Evolutionary conservation across 2,113 vertebrate genomes (phyloP).

Genomic region (Hepsetus odoe): DNA sequence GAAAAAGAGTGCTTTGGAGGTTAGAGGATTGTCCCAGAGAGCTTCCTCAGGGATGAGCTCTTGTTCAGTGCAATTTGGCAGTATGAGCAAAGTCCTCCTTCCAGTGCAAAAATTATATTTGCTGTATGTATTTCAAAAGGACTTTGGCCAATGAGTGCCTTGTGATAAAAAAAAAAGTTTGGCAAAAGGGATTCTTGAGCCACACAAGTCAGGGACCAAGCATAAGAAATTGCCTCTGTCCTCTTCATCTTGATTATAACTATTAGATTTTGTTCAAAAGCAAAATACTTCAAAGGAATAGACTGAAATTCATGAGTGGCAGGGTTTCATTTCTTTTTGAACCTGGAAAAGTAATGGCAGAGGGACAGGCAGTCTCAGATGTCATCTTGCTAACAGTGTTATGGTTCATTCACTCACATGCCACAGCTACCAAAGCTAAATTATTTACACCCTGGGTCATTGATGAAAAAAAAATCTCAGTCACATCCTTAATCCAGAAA

Average conservation of each 20-base stretch:
- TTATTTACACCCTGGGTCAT: too few species aligned
- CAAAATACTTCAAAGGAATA: conserved; percentile 73
- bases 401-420: too few species aligned
- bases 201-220: conserved; percentile 55
- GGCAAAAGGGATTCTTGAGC: conserved; percentile 24
- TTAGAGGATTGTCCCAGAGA: not conserved
- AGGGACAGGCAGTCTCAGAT: conserved; percentile 63
- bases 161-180: not conserved
- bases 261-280: conserved; percentile 79
- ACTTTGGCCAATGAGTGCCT: conserved; percentile 14
- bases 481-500: too few species aligned
- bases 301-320: conserved; percentile 70
- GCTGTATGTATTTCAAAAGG: conserved; percentile 62
- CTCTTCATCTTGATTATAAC: conserved; percentile 74
- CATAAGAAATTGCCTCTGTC: conserved; percentile 67
- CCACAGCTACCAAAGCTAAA: too few species aligned
- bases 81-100: conserved; percentile 53
- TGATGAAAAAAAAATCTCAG: too few species aligned
- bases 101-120: conserved; percentile 65
- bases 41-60: not conserved
- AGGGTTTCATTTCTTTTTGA: conserved; percentile 68
- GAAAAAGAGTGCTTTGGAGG: not conserved
- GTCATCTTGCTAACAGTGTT: too few species aligned
- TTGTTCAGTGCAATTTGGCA: not conserved
- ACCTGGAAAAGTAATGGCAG: conserved; percentile 61